These are phyloP conservation scores for Anser cygnoides DNA, from an alignment of 2,113 vertebrate genomes.

Conservation along the genomic window DNA sequence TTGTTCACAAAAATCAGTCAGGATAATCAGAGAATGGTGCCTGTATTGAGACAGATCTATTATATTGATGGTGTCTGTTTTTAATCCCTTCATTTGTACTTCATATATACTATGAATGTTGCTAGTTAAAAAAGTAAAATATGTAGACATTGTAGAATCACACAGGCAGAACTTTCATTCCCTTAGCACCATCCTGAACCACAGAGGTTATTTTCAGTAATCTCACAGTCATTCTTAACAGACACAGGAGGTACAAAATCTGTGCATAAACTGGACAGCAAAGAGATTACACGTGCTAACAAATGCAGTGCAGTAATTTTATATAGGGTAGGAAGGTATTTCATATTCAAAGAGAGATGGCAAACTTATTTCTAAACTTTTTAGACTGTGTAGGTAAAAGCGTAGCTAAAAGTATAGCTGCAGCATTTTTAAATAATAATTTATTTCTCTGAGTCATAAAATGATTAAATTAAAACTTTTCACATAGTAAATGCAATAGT, in stretches of 20 bases:
- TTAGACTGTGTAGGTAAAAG: too few species aligned
- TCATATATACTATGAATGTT: background rate
- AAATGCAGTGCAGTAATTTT: background rate
- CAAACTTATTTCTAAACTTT: background rate
- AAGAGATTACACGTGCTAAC: background rate
- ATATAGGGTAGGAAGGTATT: background rate
- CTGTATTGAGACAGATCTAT: background rate
- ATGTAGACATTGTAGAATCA: background rate
- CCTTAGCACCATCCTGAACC: background rate
- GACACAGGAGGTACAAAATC: too few species aligned
- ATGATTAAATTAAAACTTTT: background rate
- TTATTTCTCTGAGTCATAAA: background rate
- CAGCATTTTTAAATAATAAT: background rate
- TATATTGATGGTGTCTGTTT: background rate
- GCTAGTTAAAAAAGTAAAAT: background rate
- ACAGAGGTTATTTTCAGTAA: background rate
- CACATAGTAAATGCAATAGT: background rate
- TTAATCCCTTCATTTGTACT: background rate
- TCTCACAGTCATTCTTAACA: background rate
- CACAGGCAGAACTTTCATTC: background rate
- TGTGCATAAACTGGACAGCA: background rate
- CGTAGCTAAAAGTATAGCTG: background rate
- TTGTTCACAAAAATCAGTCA: background rate
- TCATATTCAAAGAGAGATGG: too few species aligned
- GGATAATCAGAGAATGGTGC: background rate